These are phyloP conservation scores for Meteorus sp. DNA, from an alignment of 1,140 invertebrate genomes.

Conservation along the genomic window DNA sequence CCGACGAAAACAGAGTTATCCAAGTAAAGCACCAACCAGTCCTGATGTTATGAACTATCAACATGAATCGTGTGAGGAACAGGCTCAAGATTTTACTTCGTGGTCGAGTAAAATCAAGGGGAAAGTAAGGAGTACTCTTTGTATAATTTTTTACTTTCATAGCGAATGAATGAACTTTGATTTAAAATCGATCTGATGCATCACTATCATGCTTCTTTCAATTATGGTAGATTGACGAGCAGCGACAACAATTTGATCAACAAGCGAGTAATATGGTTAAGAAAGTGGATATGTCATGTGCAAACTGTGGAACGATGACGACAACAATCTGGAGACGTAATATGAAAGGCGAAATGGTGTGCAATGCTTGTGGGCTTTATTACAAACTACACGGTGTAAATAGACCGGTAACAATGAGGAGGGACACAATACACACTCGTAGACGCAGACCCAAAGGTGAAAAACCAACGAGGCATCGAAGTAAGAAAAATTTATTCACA, in stretches of 20 bases:
- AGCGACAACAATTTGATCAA: constrained; percentile 49
- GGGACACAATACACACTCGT: constrained; percentile 95
- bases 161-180: neutral
- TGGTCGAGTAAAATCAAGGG: constrained; percentile 52
- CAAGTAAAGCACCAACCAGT: constrained; percentile 66
- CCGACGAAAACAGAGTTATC: constrained; percentile 74
- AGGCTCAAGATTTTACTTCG: constrained; percentile 55
- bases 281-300: constrained; percentile 73
- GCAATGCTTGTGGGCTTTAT: constrained; percentile 93
- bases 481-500: constrained; percentile 34
- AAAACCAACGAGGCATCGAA: constrained; percentile 56
- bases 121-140: constrained; percentile 37
- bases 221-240: constrained; percentile 46
- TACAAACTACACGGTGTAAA: constrained; percentile 91
- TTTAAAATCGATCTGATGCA: neutral
- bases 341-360: constrained; percentile 88
- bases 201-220: neutral
- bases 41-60: constrained; percentile 52
- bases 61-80: constrained; percentile 51
- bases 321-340: constrained; percentile 93
- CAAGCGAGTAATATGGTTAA: constrained; percentile 47
- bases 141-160: neutral
- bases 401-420: constrained; percentile 90
- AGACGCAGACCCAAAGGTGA: constrained; percentile 83
- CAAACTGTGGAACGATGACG: constrained; percentile 83